These are phyloP conservation scores for Rhynchonema sp. DNA, from an alignment of 2,888 invertebrate genomes.

Conservation along the genomic window DNA sequence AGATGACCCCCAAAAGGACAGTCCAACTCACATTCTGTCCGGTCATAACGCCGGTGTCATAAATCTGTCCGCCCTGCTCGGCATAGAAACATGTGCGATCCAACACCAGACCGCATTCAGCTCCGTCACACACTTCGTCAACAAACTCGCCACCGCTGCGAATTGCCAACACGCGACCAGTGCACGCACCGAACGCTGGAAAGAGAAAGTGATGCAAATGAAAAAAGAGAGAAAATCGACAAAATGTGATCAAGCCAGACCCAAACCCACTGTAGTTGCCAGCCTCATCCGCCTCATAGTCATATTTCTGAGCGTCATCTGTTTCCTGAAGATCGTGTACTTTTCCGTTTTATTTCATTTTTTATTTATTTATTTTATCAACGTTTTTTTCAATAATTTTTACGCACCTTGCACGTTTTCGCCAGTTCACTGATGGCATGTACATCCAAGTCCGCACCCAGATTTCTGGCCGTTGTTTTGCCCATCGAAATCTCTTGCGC, in stretches of 20 bases:
- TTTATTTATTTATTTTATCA: no score
- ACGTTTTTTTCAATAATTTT: no score
- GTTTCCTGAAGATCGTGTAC: no score
- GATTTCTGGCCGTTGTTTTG: conserved; percentile 39
- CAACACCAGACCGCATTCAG: conserved; percentile 73
- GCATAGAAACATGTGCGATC: conserved; percentile 90
- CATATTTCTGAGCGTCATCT: conserved; percentile 76
- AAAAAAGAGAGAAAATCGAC: background rate
- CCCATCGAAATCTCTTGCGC: background rate
- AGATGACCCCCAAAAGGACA: no score
- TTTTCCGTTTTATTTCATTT: no score
- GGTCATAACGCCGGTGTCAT: conserved; percentile 68
- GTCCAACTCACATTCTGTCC: no score
- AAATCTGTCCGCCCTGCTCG: conserved; percentile 96
- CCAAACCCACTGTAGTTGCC: conserved; percentile 43
- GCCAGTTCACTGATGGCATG: conserved; percentile 81
- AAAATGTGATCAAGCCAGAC: background rate
- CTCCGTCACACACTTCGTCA: conserved; percentile 54
- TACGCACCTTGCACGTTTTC: conserved; percentile 46
- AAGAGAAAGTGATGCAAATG: no score
- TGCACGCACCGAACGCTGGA: background rate
- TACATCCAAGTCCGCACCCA: conserved; percentile 67
- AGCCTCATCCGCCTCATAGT: conserved; percentile 48
- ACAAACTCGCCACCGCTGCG: conserved; percentile 55
- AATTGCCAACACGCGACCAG: conserved; percentile 51